Conservation (phyloP, 2,797 vertebrate species). For the Rhyacichthys aspro region DNA sequence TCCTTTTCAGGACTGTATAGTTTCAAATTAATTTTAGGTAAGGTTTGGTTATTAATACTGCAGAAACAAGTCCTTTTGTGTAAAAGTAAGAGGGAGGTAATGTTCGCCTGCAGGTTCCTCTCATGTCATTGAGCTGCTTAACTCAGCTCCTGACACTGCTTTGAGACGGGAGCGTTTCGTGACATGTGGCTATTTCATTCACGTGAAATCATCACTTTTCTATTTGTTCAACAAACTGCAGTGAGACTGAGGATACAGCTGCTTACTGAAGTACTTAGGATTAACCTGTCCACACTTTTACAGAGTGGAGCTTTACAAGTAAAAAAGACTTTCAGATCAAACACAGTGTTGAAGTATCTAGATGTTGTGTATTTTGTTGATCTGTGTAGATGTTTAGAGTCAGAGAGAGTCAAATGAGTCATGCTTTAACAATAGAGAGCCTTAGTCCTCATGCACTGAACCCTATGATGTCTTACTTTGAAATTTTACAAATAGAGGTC, state of each 20-base stretch:
- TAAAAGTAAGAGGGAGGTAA: slow-evolving; percentile 71
- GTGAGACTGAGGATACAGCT: slow-evolving; percentile 25
- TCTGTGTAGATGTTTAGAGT: no score
- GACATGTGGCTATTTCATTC: slow-evolving; percentile 55
- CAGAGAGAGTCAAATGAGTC: no score
- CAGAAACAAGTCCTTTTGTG: slow-evolving; percentile 75
- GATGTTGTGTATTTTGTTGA: no score
- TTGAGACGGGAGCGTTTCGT: slow-evolving; percentile 22
- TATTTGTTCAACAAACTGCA: slow-evolving; percentile 43
- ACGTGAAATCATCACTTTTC: slow-evolving; percentile 33
- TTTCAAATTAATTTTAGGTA: slow-evolving; percentile 83
- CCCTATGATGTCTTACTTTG: no score
- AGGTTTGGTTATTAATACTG: slow-evolving; percentile 73
- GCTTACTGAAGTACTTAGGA: slow-evolving; percentile 34
- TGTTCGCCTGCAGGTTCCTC: slow-evolving; percentile 67
- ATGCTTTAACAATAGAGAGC: no score
- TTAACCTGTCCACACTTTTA: slow-evolving; percentile 46
- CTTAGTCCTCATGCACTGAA: no score
- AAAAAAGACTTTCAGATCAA: slow-evolving; percentile 1
- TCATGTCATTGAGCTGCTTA: slow-evolving; percentile 61
- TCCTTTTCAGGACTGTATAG: slow-evolving; percentile 75
- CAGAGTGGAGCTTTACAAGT: slow-evolving; percentile 20
- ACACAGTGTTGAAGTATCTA: neutral
- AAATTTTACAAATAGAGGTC: no score
- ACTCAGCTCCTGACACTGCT: slow-evolving; percentile 54